Evolutionary conservation across 2,113 vertebrate genomes (phyloP).

Genomic region (Mobula birostris): DNA sequence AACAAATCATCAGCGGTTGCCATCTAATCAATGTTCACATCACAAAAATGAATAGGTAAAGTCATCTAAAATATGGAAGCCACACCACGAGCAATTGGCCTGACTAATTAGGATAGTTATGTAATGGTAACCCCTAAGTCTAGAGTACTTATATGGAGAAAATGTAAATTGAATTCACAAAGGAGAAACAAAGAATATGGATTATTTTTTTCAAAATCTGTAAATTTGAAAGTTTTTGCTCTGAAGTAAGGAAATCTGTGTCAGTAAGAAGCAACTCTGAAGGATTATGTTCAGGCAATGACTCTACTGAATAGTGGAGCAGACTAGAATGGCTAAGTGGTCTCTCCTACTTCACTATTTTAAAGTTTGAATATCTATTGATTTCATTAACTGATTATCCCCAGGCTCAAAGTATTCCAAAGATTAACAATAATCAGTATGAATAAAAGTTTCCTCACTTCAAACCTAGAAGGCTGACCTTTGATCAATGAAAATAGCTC

Average conservation of each 20-base stretch:
- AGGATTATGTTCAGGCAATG: too few species aligned
- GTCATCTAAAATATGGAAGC: neutral
- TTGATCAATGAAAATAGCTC: too few species aligned
- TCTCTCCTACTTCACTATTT: too few species aligned
- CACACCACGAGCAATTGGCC: too few species aligned
- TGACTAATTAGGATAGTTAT: neutral
- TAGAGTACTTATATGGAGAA: neutral
- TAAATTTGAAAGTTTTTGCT: neutral
- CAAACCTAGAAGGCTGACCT: too few species aligned
- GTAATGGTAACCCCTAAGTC: neutral
- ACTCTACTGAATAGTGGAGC: too few species aligned
- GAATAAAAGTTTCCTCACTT: too few species aligned
- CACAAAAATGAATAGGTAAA: neutral
- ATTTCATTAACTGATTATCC: too few species aligned
- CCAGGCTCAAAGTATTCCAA: too few species aligned
- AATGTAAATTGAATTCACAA: neutral
- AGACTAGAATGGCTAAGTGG: too few species aligned
- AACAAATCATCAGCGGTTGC: neutral
- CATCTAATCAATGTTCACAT: neutral
- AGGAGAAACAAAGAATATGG: neutral
- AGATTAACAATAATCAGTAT: too few species aligned
- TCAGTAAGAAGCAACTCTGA: neutral
- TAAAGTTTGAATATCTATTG: too few species aligned
- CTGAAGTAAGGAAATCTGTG: neutral
- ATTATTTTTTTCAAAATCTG: neutral